Evolutionary conservation across 2,888 invertebrate genomes (phyloP).

Genomic region (Heliothis peltigera): DNA sequence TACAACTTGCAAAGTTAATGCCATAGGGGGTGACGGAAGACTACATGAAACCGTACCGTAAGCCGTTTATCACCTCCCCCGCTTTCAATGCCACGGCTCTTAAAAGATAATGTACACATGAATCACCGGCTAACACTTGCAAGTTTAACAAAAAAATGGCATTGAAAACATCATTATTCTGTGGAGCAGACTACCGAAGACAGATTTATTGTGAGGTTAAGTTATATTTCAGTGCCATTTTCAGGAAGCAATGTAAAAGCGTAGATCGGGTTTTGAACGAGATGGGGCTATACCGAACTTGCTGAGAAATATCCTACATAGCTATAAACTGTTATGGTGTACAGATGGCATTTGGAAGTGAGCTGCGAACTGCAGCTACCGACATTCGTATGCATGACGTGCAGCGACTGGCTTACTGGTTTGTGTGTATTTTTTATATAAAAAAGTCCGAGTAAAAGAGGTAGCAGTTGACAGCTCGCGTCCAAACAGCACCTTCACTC

Average conservation of each 20-base stretch:
- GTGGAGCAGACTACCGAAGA: background rate
- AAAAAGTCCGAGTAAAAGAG: no score
- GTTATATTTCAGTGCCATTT: background rate
- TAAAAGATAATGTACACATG: slow-evolving; percentile 38
- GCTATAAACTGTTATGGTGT: slow-evolving; percentile 16
- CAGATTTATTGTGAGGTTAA: background rate
- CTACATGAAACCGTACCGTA: slow-evolving; percentile 13
- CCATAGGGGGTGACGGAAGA: slow-evolving; percentile 5
- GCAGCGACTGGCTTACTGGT: no score
- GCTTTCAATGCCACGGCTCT: slow-evolving; percentile 36
- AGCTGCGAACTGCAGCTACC: no score
- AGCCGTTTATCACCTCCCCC: slow-evolving; percentile 42
- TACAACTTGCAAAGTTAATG: slow-evolving; percentile 15
- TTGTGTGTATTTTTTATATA: no score
- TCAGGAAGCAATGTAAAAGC: background rate
- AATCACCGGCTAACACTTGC: slow-evolving; percentile 13
- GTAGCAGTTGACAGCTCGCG: no score
- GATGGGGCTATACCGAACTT: background rate
- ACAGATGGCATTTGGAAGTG: no score
- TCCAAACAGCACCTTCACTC: no score
- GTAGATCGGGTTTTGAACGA: background rate
- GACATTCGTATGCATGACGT: no score
- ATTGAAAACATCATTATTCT: background rate
- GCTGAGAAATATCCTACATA: slow-evolving; percentile 3
- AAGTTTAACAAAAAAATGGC: slow-evolving; percentile 16